Evolutionary conservation across 2,888 invertebrate genomes (phyloP), one percentile per base, ranked within the genome.

Genomic region (Hydrotaea cyrtoneurina): DNA sequence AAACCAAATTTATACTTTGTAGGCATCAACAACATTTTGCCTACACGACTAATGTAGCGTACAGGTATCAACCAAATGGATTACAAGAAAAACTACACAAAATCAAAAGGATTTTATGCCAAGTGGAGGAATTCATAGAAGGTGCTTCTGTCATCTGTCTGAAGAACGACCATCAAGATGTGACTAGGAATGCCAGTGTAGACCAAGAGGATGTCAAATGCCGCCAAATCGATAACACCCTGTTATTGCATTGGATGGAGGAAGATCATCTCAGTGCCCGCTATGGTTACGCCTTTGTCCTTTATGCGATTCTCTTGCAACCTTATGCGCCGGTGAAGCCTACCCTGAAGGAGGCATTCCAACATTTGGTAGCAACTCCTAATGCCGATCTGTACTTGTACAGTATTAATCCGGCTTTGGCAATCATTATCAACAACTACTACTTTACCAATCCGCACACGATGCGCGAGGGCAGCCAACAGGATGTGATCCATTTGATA

Each of bases 341-440:
- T 3, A 59, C 59, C 0, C 23, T 59, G 1, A 23, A 26, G 13
- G 59, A 26, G 11, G 17, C 59, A 1, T 59, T 59, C 23, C 13
- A 50, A n/a, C 50, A n/a, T 13, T 15, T 59, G 26, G 2, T 23
- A 26, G 26, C 23, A 10, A 59, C 59, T 13, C 15, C 59, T 2
- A 59, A 23, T 15, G 69, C 50, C 50, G 64, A 76, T 55, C 31
- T 66, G 13, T 73, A 73, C 36, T n/a, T 17, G 10, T 73, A 73
- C 21, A 55, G 46, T 10, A 72, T 72, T 21, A 72, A 72, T 72
- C 72, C 72, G 0, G 72, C 72, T 5, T 36, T 72, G 39, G 72
- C 55, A 1, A 72, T 72, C 15, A 72, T 72, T n/a, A 36, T 72
- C 11, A 72, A 72, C 31, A 72, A 72, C 26, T 72, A 72, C 26